A percentile compares a stretch with the other conserved stretches of the same genome.
phyloP scores from a whole-genome alignment of 2,888 invertebrate species.

The Hetaerina titia region DNA sequence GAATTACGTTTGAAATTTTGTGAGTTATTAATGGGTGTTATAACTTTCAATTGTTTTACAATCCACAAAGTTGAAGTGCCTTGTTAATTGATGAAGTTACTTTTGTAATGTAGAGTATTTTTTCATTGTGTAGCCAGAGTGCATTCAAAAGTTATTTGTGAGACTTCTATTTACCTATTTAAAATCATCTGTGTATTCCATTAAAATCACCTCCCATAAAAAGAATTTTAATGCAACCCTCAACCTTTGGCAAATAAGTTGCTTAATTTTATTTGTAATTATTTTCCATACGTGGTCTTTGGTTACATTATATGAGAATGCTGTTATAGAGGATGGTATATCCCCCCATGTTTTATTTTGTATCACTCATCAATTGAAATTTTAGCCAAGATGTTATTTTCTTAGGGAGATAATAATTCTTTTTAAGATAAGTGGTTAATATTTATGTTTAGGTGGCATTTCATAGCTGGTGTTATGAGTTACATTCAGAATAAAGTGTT shows the following conservation, averaged over 20 bases:
- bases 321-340: neutral
- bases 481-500: neutral
- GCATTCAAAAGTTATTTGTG: neutral
- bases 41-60: neutral
- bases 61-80: neutral
- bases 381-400: neutral
- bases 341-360: neutral
- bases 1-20: neutral
- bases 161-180: neutral
- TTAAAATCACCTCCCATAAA: neutral
- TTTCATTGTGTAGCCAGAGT: neutral
- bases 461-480: constrained; percentile 41
- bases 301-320: neutral
- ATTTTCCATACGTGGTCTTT: neutral
- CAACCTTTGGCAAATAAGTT: neutral
- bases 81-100: neutral
- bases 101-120: constrained; percentile 29
- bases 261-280: neutral
- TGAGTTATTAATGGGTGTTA: neutral
- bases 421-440: neutral
- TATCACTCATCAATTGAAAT: neutral
- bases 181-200: neutral
- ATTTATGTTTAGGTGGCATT: constrained; percentile 22
- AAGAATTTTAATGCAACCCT: neutral
- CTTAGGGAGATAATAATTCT: neutral